Percentiles rank a stretch among this genome's conserved stretches.
These are phyloP conservation scores for Pelagia noctiluca DNA, from an alignment of 30 jellyfish, hydroid and myxozoan genomes.

Conservation along the genomic window DNA sequence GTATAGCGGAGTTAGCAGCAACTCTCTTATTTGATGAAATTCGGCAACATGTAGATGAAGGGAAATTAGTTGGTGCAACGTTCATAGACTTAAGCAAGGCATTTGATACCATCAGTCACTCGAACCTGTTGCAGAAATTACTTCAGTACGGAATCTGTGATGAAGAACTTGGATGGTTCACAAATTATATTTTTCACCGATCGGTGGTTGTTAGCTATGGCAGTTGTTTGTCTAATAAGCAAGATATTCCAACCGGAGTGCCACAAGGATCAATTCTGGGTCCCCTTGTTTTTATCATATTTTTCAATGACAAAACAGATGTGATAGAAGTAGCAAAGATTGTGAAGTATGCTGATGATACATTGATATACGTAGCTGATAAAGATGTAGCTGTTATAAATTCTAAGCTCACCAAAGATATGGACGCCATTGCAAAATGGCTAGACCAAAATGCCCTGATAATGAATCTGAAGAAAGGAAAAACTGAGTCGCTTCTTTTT, in stretches of 20 bases:
- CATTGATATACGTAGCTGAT: slow-evolving; percentile 68
- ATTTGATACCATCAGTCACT: slow-evolving; percentile 4
- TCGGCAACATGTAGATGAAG: slow-evolving; percentile 28
- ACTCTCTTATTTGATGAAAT: slow-evolving; percentile 36
- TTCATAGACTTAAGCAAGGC: too few relatives aligned
- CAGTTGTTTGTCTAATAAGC: slow-evolving; percentile 29
- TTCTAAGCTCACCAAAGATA: slow-evolving; percentile 65
- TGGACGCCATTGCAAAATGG: slow-evolving; percentile 70
- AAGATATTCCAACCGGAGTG: slow-evolving; percentile 32
- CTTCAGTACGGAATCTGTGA: slow-evolving; percentile 39
- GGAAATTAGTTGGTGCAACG: slow-evolving; percentile 41
- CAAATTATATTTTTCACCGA: slow-evolving; percentile 30
- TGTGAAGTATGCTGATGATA: slow-evolving; percentile 60
- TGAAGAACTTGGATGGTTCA: slow-evolving; percentile 43
- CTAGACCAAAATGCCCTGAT: slow-evolving; percentile 46
- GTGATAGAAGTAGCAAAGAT: slow-evolving; percentile 51
- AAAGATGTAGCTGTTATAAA: slow-evolving; percentile 65
- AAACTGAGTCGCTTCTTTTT: slow-evolving; percentile 44
- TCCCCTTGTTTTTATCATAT: neutral
- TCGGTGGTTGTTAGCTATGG: neutral
- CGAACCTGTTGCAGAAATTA: slow-evolving; percentile 51
- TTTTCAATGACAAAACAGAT: slow-evolving; percentile 49
- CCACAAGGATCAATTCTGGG: slow-evolving; percentile 53
- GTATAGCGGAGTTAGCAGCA: slow-evolving; percentile 34
- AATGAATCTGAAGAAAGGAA: slow-evolving; percentile 39